Evolutionary conservation across 1,140 invertebrate genomes (phyloP), one percentile per base, ranked within the genome.

Genomic region (Gonioctena quinquepunctata): DNA sequence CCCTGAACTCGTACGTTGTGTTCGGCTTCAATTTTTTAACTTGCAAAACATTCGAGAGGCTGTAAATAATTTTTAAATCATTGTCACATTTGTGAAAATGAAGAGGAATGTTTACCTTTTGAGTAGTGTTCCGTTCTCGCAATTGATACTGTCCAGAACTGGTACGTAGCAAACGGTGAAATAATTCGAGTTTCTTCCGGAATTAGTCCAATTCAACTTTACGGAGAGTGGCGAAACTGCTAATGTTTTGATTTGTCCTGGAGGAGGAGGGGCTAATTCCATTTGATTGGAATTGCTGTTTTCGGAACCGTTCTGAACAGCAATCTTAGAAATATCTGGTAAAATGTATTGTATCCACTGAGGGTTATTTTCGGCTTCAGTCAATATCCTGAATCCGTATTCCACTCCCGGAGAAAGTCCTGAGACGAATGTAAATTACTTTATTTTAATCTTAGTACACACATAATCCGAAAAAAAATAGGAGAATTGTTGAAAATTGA

Each of bases 1-100:
- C 86, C 81, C 86, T 88, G 72, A 90, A 88, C 75, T 89, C 86
- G 75, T 91, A 91, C 7, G 86, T 75, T 28, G 86, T 89, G 78
- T 86, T 88, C 25, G 89, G 86, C 73, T 82, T 87, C n/a, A 91
- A 77, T 68, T 86, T 84, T 50, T 82, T 81, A 5, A 90, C 77
- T 25, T 81, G 78, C 23, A 84, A 76, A 71, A 83, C 83, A 6
- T 83, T 85, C 70, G 85, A 87, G 60, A 66, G 77, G 83, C 81
- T 74, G 72, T 65, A 75, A 77, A 25, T 70, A 59, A 74, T 65
- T 11, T 64, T 48, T 23, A 21, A 4, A 62, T 3, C n/a, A 61
- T 63, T 6, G 25, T 7, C 5, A 18, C 19, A 27, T 33, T 33
- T 27, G 6, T 61, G 25, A 7, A 26, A 61, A 7, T 7, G n/a